Evolutionary conservation across 2,888 invertebrate species (phyloP).

Genomic region (Eupithecia tripunctaria): DNA sequence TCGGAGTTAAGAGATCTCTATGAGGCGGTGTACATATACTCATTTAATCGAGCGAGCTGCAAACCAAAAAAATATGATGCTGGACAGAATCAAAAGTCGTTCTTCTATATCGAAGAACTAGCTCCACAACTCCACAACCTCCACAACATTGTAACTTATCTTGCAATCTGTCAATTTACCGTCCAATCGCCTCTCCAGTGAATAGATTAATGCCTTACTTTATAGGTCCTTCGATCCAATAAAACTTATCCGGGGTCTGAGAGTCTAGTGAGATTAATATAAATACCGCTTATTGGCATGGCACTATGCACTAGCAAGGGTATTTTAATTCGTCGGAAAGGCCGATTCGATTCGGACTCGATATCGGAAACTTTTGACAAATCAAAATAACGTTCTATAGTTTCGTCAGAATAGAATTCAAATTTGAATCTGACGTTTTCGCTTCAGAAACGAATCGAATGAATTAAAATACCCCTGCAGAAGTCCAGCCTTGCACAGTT

Average conservation of each 20-base stretch:
- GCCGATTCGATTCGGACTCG: no score
- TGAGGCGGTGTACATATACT: not conserved
- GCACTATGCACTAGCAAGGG: not conserved
- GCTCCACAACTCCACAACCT: conserved; percentile 43
- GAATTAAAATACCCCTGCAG: no score
- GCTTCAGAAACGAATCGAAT: no score
- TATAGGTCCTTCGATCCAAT: conserved; percentile 45
- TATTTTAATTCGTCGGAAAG: no score
- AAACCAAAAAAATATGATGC: not conserved
- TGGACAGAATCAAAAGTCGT: not conserved
- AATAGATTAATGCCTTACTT: conserved; percentile 51
- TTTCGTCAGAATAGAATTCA: no score
- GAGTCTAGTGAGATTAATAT: conserved; percentile 1
- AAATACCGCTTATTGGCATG: not conserved
- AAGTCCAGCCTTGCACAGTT: not conserved
- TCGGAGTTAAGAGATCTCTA: no score
- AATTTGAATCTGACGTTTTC: no score
- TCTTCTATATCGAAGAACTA: not conserved
- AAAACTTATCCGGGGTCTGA: conserved; percentile 28
- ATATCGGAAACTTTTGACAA: no score
- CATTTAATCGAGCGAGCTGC: no score
- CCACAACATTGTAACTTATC: conserved; percentile 43
- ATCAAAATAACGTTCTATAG: no score
- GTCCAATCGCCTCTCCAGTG: conserved; percentile 42
- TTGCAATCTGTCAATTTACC: conserved; percentile 52